A percentile compares a stretch with the other conserved stretches of the same genome.
Conservation (phyloP, 1,140 invertebrate species). For the Monomorium pharaonis region DNA sequence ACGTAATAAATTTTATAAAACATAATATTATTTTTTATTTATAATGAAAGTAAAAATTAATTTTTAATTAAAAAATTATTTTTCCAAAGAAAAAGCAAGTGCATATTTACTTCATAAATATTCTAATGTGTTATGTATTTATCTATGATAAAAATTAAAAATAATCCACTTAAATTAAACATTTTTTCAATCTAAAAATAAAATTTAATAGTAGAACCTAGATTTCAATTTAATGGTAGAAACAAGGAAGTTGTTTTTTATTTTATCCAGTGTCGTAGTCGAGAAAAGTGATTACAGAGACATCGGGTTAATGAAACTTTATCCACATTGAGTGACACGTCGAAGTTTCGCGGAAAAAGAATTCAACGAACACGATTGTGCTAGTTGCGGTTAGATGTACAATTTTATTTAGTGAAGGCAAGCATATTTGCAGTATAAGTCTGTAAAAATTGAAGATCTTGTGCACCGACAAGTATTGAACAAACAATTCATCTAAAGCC, state of each 20-base stretch:
- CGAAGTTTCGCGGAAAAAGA: background rate
- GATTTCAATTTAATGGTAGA: background rate
- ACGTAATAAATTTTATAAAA: background rate
- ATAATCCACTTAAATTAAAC: background rate
- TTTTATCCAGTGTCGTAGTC: background rate
- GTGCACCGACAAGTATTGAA: background rate
- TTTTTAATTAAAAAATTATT: background rate
- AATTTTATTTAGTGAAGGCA: background rate
- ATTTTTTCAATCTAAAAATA: too few species aligned
- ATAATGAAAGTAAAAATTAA: background rate
- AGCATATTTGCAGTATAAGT: background rate
- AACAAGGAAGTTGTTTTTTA: background rate
- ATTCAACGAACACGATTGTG: background rate
- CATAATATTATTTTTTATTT: background rate
- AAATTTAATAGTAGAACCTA: too few species aligned
- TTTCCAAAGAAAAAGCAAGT: background rate
- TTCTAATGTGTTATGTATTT: background rate
- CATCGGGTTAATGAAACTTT: constrained; percentile 32
- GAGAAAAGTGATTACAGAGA: background rate
- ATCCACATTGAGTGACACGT: background rate
- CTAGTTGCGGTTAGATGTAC: background rate
- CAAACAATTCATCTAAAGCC: background rate
- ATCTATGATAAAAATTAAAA: background rate
- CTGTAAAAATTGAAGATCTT: background rate
- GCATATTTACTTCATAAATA: background rate